Evolutionary conservation across 1,140 invertebrate genomes (phyloP).

Genomic region (Proctacanthus coquilletti): DNA sequence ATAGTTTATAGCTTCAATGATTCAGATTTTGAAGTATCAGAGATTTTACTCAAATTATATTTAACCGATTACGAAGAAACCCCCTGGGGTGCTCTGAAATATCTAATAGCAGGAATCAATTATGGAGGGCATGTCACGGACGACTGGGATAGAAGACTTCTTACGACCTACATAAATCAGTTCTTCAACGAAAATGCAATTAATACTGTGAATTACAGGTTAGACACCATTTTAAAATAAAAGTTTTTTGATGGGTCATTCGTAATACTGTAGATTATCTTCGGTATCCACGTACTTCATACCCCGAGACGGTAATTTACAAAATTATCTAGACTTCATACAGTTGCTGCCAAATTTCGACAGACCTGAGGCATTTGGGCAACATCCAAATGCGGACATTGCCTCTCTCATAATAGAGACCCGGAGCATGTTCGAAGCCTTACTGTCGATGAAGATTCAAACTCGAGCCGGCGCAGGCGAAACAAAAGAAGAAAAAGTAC

Average conservation of each 20-base stretch:
- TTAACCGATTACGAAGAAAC: slow-evolving; percentile 69
- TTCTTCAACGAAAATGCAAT: slow-evolving; percentile 59
- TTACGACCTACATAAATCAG: slow-evolving; percentile 66
- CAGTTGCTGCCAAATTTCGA: slow-evolving; percentile 56
- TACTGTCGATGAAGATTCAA: slow-evolving; percentile 65
- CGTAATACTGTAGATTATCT: slow-evolving; percentile 35
- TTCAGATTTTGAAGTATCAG: slow-evolving; percentile 77
- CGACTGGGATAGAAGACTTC: slow-evolving; percentile 76
- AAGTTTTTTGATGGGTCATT: not conserved
- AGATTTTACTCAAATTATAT: slow-evolving; percentile 64
- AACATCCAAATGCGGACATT: slow-evolving; percentile 85
- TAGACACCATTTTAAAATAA: slow-evolving; percentile 2
- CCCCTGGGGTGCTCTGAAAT: slow-evolving; percentile 81
- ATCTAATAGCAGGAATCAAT: slow-evolving; percentile 83
- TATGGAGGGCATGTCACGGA: slow-evolving; percentile 91
- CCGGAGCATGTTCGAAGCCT: slow-evolving; percentile 57
- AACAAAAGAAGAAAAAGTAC: slow-evolving; percentile 58
- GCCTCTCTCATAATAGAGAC: slow-evolving; percentile 66
- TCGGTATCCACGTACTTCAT: slow-evolving; percentile 57
- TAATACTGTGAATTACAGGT: slow-evolving; percentile 40
- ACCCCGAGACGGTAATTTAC: slow-evolving; percentile 62
- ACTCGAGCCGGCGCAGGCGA: slow-evolving; percentile 34
- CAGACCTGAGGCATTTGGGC: slow-evolving; percentile 70
- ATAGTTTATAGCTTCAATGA: slow-evolving; percentile 77
- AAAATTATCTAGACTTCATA: slow-evolving; percentile 64